Conservation (phyloP, 2,888 invertebrate species). For the Meghimatium bilineatum region DNA sequence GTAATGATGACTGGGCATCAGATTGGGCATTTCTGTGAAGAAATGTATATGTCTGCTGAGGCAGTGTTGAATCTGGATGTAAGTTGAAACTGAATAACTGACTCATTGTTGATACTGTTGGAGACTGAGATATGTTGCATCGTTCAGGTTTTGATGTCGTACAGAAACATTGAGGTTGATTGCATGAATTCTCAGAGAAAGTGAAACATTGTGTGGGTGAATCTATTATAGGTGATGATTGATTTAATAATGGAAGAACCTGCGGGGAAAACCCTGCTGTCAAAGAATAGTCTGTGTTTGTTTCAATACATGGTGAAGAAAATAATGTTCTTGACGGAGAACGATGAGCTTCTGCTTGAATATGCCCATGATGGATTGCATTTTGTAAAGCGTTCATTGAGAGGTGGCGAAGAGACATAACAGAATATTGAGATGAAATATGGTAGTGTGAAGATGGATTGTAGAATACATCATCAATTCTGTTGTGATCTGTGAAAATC, state of each 20-base stretch:
- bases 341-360: background rate
- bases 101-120: background rate
- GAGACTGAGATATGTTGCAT: background rate
- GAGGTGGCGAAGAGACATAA: background rate
- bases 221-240: constrained; percentile 17
- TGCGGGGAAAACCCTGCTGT: background rate
- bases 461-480: constrained; percentile 32
- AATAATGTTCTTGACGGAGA: background rate
- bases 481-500: background rate
- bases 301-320: background rate
- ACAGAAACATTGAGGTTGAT: background rate
- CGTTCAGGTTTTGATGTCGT: background rate
- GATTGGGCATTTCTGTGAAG: background rate
- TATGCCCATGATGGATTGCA: background rate
- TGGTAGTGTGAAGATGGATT: background rate
- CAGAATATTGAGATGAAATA: background rate
- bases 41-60: background rate
- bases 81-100: too few species aligned
- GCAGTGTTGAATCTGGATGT: background rate
- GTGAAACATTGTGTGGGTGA: background rate
- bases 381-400: constrained; percentile 7
- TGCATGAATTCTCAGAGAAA: background rate
- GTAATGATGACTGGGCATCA: background rate
- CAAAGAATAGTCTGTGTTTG: background rate
- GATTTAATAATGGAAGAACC: background rate